Evolutionary conservation across 2,113 vertebrate genomes (phyloP).

Genomic region (Eidolon helvum): DNA sequence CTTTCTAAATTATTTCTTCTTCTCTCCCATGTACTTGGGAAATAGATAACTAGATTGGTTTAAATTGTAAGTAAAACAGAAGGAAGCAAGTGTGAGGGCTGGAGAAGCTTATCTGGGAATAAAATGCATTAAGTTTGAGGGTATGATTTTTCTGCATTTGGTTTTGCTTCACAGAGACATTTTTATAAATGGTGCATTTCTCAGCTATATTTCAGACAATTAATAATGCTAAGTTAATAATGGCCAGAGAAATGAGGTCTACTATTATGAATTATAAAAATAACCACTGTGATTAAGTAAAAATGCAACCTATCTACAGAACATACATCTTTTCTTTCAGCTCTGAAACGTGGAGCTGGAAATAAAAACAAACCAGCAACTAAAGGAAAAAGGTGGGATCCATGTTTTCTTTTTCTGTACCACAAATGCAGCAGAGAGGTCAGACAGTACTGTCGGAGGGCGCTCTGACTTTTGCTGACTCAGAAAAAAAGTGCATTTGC

Average conservation of each 20-base stretch:
- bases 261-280: conserved; percentile 35
- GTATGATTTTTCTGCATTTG: not conserved
- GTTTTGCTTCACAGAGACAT: not conserved
- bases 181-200: conserved; percentile 8
- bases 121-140: not conserved
- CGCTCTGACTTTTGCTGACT: conserved; percentile 78
- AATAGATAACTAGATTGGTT: conserved; percentile 19
- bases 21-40: not conserved
- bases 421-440: conserved; percentile 62
- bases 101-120: not conserved
- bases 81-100: not conserved
- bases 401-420: not conserved
- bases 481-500: conserved; percentile 77
- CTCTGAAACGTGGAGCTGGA: not conserved
- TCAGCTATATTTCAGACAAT: conserved; percentile 23
- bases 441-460: conserved; percentile 37
- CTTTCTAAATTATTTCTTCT: conserved; percentile 45
- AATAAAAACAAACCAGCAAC: not conserved
- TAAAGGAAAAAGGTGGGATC: not conserved
- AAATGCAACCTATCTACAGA: not conserved
- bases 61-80: conserved; percentile 35
- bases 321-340: not conserved
- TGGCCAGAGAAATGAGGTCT: conserved; percentile 51
- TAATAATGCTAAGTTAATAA: conserved; percentile 35
- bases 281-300: not conserved